phyloP scores from a whole-genome alignment of 2,888 invertebrate genomes.

The Trichacis sp. region DNA sequence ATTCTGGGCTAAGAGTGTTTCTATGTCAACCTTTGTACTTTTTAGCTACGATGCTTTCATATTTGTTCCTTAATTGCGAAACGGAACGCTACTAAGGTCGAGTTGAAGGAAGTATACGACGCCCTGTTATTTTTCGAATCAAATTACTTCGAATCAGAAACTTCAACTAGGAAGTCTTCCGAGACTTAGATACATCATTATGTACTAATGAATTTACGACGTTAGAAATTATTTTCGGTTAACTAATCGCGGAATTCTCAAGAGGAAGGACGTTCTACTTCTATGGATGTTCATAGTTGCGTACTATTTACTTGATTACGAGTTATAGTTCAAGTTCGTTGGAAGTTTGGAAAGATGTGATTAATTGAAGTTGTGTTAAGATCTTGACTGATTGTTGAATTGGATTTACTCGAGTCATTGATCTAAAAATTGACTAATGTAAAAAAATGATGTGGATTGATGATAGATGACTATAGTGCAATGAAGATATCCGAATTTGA shows the following conservation, averaged over 20 bases:
- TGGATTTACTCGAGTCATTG: too few relatives aligned
- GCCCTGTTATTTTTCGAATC: conserved; percentile 53
- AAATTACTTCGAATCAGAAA: too few relatives aligned
- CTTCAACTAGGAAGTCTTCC: too few relatives aligned
- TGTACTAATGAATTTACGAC: too few relatives aligned
- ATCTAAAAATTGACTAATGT: too few relatives aligned
- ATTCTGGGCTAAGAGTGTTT: conserved; percentile 62
- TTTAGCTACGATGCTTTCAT: conserved; percentile 59
- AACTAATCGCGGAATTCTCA: conserved; percentile 51
- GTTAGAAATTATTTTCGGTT: conserved; percentile 25
- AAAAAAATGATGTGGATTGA: too few relatives aligned
- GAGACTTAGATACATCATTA: too few relatives aligned
- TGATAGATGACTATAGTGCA: too few relatives aligned
- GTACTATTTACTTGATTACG: conserved; percentile 44
- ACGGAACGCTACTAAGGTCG: conserved; percentile 38
- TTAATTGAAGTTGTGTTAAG: neutral
- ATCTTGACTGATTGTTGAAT: too few relatives aligned
- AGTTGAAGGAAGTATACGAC: conserved; percentile 43
- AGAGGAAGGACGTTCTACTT: conserved; percentile 57
- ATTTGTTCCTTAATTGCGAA: conserved; percentile 46
- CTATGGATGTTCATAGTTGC: conserved; percentile 59
- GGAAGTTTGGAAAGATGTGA: neutral
- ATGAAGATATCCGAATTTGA: too few relatives aligned
- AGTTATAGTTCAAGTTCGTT: neutral
- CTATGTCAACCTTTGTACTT: conserved; percentile 68